These are phyloP conservation scores for Malurus melanocephalus DNA, from an alignment of 2,113 vertebrate genomes.

Conservation along the genomic window DNA sequence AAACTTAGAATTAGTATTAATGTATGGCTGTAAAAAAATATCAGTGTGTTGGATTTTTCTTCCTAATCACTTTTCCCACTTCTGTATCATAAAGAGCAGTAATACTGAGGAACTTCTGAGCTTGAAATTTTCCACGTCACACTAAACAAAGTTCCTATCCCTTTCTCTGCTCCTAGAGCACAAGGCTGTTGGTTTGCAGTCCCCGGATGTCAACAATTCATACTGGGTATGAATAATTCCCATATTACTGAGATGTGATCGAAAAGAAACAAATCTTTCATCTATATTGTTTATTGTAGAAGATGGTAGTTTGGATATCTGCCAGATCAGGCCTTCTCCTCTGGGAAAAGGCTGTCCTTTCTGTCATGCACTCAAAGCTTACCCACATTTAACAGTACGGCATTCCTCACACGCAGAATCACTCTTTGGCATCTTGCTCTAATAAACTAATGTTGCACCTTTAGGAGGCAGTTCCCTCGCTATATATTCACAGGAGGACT, in stretches of 20 bases:
- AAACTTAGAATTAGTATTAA: not conserved
- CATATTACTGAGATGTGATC: not conserved
- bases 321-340: not conserved
- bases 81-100: not conserved
- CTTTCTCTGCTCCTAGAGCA: not conserved
- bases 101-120: not conserved
- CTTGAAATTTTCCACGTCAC: not conserved
- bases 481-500: not conserved
- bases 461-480: not conserved
- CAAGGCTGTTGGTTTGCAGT: not conserved
- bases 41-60: not conserved
- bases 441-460: not conserved
- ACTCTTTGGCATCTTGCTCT: not conserved
- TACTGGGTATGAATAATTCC: not conserved
- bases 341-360: not conserved
- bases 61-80: not conserved
- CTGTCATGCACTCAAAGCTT: not conserved
- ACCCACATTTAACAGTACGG: not conserved
- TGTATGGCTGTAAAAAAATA: not conserved
- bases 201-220: not conserved
- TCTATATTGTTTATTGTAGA: not conserved
- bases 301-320: not conserved
- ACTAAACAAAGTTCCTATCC: not conserved
- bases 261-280: not conserved
- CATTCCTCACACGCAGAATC: not conserved